Conservation (phyloP, 1,140 invertebrate genomes). For the Pteromalus puparum region DNA sequence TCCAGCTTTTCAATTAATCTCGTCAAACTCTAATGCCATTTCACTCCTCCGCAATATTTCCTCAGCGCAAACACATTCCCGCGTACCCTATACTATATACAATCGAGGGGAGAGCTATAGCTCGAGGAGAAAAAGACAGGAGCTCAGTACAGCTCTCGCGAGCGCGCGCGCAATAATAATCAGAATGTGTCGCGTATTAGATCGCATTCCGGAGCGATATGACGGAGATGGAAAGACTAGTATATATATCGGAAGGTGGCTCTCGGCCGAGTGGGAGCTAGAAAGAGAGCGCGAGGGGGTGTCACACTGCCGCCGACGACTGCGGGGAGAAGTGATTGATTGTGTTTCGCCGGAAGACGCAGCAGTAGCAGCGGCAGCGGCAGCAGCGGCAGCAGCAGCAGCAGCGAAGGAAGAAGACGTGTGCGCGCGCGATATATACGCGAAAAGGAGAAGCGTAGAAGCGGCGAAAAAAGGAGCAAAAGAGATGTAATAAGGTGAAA, state of each 20-base stretch:
- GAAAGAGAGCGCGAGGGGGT: conserved; percentile 63
- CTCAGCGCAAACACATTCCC: not conserved
- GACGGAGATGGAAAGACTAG: conserved; percentile 51
- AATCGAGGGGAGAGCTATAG: not conserved
- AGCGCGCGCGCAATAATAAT: conserved; percentile 23
- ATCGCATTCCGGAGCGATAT: conserved; percentile 54
- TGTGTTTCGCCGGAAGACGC: conserved; percentile 73
- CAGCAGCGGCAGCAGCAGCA: too few relatives aligned
- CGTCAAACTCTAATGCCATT: not conserved
- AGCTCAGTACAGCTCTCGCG: not conserved
- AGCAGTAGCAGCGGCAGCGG: too few relatives aligned
- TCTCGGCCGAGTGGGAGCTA: not conserved
- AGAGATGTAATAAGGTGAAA: conserved; percentile 54
- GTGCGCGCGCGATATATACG: not conserved
- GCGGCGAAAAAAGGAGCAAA: conserved; percentile 52
- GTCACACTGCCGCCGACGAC: conserved; percentile 66
- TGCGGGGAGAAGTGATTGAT: conserved; percentile 74
- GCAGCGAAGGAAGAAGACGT: conserved; percentile 4
- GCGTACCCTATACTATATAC: not conserved
- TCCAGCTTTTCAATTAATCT: conserved; percentile 13
- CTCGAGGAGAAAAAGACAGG: conserved; percentile 6
- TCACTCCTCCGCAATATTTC: not conserved
- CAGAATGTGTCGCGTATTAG: conserved; percentile 28
- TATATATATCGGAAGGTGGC: conserved; percentile 33
- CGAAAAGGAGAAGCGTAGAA: not conserved